Percentiles rank a stretch among this genome's conserved stretches.
phyloP scores from a whole-genome alignment of 2,888 invertebrate species.

The Hydraecia micacea region DNA sequence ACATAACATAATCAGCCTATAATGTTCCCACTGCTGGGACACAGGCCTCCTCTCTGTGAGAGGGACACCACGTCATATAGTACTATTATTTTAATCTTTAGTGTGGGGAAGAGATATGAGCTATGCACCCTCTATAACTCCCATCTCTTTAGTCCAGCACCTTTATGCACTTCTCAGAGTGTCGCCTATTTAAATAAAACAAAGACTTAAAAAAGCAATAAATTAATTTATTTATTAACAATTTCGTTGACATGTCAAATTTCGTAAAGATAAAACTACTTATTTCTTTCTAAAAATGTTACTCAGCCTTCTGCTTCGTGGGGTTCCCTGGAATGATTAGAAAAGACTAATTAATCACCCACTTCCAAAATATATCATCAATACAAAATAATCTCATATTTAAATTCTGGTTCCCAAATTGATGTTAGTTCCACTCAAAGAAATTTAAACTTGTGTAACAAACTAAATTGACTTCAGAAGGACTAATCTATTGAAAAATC shows the following conservation, averaged over 20 bases:
- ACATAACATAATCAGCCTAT: no score
- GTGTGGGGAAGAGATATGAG: no score
- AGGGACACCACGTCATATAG: no score
- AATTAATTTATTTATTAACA: conserved; percentile 74
- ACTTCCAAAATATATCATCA: not conserved
- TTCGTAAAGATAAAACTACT: conserved; percentile 38
- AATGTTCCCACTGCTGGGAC: no score
- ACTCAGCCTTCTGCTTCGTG: conserved; percentile 86
- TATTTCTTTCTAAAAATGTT: conserved; percentile 86
- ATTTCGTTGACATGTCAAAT: conserved; percentile 64
- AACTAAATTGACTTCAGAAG: not conserved
- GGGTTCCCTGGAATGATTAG: conserved; percentile 85
- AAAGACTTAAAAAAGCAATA: conserved; percentile 69
- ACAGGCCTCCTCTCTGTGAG: no score
- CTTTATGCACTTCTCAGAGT: not conserved
- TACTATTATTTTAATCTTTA: not conserved
- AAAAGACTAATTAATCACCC: not conserved
- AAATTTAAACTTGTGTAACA: not conserved
- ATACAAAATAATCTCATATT: not conserved
- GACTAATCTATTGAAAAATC: not conserved
- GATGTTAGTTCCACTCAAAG: not conserved
- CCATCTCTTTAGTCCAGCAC: not conserved
- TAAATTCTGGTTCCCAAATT: not conserved
- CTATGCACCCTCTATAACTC: not conserved
- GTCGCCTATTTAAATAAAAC: conserved; percentile 19